Evolutionary conservation across 2,797 vertebrate genomes (phyloP).

Genomic region (Acanthurus lineatus): DNA sequence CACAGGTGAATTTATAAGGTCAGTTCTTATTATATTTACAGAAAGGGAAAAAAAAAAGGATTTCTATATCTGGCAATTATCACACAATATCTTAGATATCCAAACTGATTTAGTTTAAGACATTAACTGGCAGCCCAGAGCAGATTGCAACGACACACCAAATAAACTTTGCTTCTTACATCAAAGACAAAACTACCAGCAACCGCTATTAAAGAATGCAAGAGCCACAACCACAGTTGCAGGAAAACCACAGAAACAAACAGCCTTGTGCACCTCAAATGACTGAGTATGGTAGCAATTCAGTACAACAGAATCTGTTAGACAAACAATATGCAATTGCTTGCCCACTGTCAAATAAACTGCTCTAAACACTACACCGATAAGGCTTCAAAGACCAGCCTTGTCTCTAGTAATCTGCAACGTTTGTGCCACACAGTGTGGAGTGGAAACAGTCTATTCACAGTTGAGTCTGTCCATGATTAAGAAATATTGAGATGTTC

Average conservation of each 20-base stretch:
- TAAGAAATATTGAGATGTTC: not conserved
- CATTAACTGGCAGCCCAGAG: not conserved
- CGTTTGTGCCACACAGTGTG: not conserved
- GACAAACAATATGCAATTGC: constrained; percentile 4
- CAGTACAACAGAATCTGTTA: constrained; percentile 1
- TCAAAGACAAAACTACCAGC: constrained; percentile 24
- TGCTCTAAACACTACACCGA: not conserved
- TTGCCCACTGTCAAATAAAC: not conserved
- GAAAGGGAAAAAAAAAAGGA: not conserved
- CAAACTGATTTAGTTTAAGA: constrained; percentile 15
- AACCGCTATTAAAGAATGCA: constrained; percentile 14
- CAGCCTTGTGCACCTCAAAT: constrained; percentile 11
- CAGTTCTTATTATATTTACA: constrained; percentile 26
- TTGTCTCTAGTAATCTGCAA: not conserved
- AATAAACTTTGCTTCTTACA: constrained; percentile 14
- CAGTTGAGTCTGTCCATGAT: not conserved
- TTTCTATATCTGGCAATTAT: not conserved
- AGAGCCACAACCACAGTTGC: constrained; percentile 26
- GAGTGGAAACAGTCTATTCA: not conserved
- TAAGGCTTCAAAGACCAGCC: constrained; percentile 16
- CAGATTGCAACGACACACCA: constrained; percentile 1
- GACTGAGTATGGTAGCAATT: constrained; percentile 3
- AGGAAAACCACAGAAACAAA: constrained; percentile 35
- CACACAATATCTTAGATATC: not conserved
- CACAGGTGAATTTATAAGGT: constrained; percentile 18